Evolutionary conservation across 2,113 vertebrate genomes (phyloP), one percentile per base, ranked within the genome.

Genomic region (Lathamus discolor): DNA sequence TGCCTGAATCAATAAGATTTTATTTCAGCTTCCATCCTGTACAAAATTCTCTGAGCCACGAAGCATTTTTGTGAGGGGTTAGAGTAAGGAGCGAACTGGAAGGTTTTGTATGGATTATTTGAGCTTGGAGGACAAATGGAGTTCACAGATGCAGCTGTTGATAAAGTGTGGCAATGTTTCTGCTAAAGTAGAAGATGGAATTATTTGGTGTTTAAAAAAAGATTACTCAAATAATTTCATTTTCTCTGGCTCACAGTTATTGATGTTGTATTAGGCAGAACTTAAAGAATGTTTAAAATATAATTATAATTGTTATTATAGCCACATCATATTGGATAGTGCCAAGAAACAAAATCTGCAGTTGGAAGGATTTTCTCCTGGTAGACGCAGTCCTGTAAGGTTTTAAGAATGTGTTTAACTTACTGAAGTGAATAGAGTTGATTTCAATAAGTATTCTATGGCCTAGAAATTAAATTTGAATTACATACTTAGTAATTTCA

Each of bases 161-260:
- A 74, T 81, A 77, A 88, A 85, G 46, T 39, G 18, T 67, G 48
- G 27, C 54, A 81, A 69, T 4, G 3, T 83, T 94, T 92, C 70
- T 85, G 39, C 82, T 91, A 11, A 84, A 87, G 62, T 48, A 73
- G 81, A 70, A 84, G 57, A 78, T 89, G 39, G 59, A 89, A 86
- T 89, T 82, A 72, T 91, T 91, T 95, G 35, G 13, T 87, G 8
- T 83, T 94, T 93, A 95, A 93, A 73, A 70, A 87, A 76, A 85
- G 44, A 93, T 93, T 94, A 95, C 91, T 91, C 75, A 76, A 46
- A 93, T 96, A 91, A 88, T 91, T 94, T 83, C 5, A 91, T 91
- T 85, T 96, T 90, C 23, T 80, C 55, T 69, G 29, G 9, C 68
- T 94, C 13, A 17, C 41, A 46, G 37, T 76, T 95, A 91, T 46